These are phyloP conservation scores for Cephus pygmeus DNA, from an alignment of 2,888 invertebrate genomes.

Conservation along the genomic window DNA sequence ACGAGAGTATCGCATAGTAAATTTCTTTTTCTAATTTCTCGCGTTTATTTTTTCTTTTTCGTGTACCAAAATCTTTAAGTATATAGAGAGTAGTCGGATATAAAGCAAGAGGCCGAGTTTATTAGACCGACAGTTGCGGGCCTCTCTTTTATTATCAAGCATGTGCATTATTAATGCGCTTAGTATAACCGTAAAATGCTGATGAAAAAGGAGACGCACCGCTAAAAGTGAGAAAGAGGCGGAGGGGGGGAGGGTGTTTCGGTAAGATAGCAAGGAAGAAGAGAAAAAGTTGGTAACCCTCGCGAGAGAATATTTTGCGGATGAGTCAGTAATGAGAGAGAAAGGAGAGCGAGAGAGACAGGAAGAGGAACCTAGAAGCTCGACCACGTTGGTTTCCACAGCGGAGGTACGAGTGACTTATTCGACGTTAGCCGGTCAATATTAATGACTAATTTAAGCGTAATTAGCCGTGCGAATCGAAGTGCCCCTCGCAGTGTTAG, in stretches of 20 bases:
- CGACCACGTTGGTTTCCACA: neutral
- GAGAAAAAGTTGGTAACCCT: conserved; percentile 50
- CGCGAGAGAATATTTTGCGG: conserved; percentile 34
- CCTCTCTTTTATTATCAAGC: conserved; percentile 53
- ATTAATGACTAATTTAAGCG: conserved; percentile 27
- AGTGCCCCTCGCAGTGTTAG: conserved; percentile 18
- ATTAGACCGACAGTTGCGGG: conserved; percentile 47
- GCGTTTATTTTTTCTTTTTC: neutral
- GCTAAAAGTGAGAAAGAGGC: neutral
- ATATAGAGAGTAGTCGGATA: neutral
- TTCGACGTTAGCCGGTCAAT: conserved; percentile 23
- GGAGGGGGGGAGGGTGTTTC: neutral
- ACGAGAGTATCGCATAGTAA: neutral
- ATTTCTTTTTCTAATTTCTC: neutral
- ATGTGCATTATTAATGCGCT: conserved; percentile 53
- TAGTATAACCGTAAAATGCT: conserved; percentile 47
- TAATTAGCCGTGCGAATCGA: conserved; percentile 23
- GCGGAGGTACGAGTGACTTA: conserved; percentile 17
- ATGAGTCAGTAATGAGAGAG: conserved; percentile 11
- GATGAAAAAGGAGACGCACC: conserved; percentile 15
- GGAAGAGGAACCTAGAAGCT: neutral
- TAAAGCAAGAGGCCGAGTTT: conserved; percentile 50
- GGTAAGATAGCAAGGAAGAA: conserved; percentile 22
- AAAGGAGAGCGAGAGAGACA: conserved; percentile 5
- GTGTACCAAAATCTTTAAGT: neutral